phyloP scores from a whole-genome alignment of 2,113 vertebrate species.

The Myotis brandtii region DNA sequence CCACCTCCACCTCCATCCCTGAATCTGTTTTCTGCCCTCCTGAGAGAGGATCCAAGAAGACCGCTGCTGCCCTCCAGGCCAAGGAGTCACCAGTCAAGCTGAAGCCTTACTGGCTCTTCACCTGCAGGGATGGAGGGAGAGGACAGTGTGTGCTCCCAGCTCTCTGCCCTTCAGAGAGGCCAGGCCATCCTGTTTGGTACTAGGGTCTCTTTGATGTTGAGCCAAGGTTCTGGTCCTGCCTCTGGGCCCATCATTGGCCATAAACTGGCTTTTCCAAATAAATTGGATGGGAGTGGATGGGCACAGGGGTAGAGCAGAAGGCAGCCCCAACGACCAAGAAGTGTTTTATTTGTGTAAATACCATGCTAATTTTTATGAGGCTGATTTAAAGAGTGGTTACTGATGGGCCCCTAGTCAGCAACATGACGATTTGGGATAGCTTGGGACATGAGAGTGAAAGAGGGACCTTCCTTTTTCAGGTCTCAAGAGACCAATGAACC shows the following conservation, averaged over 20 bases:
- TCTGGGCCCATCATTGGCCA: not conserved
- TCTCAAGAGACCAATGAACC: slow-evolving; percentile 58
- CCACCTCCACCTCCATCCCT: not conserved
- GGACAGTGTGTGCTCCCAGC: not conserved
- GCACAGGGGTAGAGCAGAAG: not conserved
- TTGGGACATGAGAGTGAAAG: slow-evolving; percentile 6
- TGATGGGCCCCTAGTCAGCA: not conserved
- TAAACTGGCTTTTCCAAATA: not conserved
- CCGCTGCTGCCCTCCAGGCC: not conserved
- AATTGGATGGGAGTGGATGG: not conserved
- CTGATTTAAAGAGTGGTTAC: slow-evolving; percentile 20
- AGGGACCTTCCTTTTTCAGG: slow-evolving; percentile 25
- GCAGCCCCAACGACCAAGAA: not conserved
- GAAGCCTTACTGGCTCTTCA: not conserved
- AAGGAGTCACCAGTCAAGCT: not conserved
- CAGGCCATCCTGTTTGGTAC: slow-evolving; percentile 1
- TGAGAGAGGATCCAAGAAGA: not conserved
- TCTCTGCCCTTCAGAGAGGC: not conserved
- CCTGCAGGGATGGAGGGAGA: not conserved
- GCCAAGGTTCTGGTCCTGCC: slow-evolving; percentile 1
- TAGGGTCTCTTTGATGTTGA: not conserved
- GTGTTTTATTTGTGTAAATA: slow-evolving; percentile 37
- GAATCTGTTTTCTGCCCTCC: not conserved
- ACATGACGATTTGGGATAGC: slow-evolving; percentile 31
- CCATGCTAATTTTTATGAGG: not conserved